Evolutionary conservation across 2,113 vertebrate species (phyloP).

Genomic region (Rostratula benghalensis): DNA sequence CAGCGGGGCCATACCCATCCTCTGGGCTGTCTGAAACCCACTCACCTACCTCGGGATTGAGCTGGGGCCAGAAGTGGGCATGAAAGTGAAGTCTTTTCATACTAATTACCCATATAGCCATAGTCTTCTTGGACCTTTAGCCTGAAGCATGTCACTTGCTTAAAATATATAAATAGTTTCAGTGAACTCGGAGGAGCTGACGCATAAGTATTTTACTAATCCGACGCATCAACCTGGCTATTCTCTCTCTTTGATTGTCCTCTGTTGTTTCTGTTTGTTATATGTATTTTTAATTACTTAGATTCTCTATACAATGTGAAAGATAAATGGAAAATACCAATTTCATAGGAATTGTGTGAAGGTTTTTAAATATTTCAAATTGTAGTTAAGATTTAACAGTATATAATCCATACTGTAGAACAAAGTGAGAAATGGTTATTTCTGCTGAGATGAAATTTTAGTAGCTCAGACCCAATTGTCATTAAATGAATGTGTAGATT

Average conservation of each 20-base stretch:
- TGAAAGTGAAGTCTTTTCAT: neutral
- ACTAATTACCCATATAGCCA: accelerated
- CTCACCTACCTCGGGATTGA: accelerated
- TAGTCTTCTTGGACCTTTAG: neutral
- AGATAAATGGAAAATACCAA: neutral
- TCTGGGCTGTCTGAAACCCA: neutral
- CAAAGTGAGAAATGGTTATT: neutral
- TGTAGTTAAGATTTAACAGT: neutral
- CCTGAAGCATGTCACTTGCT: neutral
- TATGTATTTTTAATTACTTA: neutral
- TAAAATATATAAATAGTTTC: neutral
- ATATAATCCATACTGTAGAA: neutral
- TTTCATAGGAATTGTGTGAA: neutral
- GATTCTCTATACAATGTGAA: neutral
- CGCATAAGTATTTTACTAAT: neutral
- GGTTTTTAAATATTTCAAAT: conserved; percentile 36
- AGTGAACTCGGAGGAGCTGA: neutral
- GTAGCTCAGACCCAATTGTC: neutral
- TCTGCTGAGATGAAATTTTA: neutral
- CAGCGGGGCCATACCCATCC: accelerated
- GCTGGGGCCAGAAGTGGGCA: neutral
- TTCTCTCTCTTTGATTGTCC: neutral
- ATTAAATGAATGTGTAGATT: neutral
- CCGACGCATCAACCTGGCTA: neutral
- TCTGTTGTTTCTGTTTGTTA: neutral